Base-by-base conservation (phyloP, 2,113 vertebrate genomes). In the Empidonax traillii region DNA sequence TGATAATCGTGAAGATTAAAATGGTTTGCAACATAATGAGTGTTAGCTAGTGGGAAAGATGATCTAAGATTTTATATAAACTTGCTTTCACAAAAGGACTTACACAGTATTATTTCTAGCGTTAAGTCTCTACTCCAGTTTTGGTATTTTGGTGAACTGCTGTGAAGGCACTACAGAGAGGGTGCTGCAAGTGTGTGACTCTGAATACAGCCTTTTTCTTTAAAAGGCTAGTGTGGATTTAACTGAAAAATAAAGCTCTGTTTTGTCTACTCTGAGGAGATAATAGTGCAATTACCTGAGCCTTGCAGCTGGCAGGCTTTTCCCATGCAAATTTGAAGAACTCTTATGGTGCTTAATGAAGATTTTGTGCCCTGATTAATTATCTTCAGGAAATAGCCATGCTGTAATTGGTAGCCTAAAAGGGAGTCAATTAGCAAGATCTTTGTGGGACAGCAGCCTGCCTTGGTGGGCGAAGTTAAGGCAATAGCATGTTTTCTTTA, bases 311-410 rank as follows among this genome's bases (percentile, higher is more conserved):
- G 71, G 46, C 63, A 88, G 87, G 51, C 59, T 59, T 83, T 93
- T 94, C 79, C 89, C 85, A 91, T 92, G 87, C 72, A 95, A 93
- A 95, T 94, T 9, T 94, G 72, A 81, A 90, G 85, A 73, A 49
- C 79, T 79, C 52, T 89, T 72, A 65, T 1, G 17, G 44, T 19
- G 24, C 65, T 89, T 95, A 94, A 88, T 67, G 72, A 95, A 95
- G 90, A 93, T 85, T 91, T 67, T 81, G 85, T 88, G 49, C 55
- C 63, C n/a, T 53, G 67, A 80, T 84, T 76, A 90, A 52, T 95
- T 93, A 83, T 85, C 30, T 90, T 62, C 56, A 81, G 85, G 85
- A 94, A 90, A 94, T 14, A 89, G 24, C 59, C 8, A 0, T 3
- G 68, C 49, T 56, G 44, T 53, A 94, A 92, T 68, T 90, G 85